phyloP scores from a whole-genome alignment of 2,888 invertebrate genomes.

The Chrysolina haemoptera region DNA sequence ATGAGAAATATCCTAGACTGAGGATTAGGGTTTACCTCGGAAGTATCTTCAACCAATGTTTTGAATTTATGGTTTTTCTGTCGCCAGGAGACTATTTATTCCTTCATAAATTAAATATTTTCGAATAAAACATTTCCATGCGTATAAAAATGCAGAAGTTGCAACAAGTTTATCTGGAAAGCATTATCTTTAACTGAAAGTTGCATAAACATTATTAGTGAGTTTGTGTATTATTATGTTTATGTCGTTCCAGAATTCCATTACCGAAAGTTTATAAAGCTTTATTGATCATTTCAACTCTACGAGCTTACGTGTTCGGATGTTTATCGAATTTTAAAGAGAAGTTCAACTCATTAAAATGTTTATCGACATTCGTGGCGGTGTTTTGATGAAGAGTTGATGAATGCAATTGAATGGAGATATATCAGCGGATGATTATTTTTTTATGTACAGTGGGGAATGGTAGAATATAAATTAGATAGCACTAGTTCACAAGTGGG shows the following conservation, averaged over 20 bases:
- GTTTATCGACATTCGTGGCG: background rate
- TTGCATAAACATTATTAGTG: slow-evolving; percentile 1
- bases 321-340: slow-evolving; percentile 12
- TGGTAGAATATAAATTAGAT: too few relatives aligned
- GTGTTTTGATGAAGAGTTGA: background rate
- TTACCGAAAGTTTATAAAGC: slow-evolving; percentile 8
- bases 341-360: background rate
- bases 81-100: too few relatives aligned
- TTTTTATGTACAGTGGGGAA: too few relatives aligned
- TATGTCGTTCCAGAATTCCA: slow-evolving; percentile 14
- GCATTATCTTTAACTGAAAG: background rate
- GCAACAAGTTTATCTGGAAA: background rate
- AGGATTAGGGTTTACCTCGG: too few relatives aligned
- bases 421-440: background rate
- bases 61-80: too few relatives aligned
- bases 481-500: too few relatives aligned
- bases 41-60: too few relatives aligned
- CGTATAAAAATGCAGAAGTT: background rate
- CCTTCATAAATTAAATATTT: too few relatives aligned
- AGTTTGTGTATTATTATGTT: slow-evolving; percentile 19
- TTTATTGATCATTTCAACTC: slow-evolving; percentile 13
- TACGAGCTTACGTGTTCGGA: slow-evolving; percentile 12
- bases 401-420: background rate
- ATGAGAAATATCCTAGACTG: too few relatives aligned
- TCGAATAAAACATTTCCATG: too few relatives aligned